Percentiles rank a stretch among this genome's conserved stretches.
phyloP scores from a whole-genome alignment of 2,888 invertebrate species.

The Drosophila anceps region DNA sequence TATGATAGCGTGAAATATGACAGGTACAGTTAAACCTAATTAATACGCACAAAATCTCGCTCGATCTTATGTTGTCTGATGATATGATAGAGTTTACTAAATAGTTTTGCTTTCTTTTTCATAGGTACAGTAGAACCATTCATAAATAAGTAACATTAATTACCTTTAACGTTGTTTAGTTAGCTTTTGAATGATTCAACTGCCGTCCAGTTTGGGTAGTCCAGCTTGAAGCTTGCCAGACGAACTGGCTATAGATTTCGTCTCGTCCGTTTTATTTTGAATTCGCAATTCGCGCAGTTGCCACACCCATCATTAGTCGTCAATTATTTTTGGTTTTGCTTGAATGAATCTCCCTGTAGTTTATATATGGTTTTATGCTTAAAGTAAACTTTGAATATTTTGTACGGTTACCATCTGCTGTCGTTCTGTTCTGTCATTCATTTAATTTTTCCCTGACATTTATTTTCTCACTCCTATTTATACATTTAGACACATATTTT shows the following conservation, averaged over 20 bases:
- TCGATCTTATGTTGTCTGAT: conserved; percentile 31
- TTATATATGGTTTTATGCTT: not conserved
- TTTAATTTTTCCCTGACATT: not conserved
- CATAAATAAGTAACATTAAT: not conserved
- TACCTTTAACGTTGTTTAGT: not conserved
- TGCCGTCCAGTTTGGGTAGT: not conserved
- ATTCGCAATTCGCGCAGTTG: conserved; percentile 4
- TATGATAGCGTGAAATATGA: conserved; percentile 42
- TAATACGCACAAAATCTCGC: conserved; percentile 17
- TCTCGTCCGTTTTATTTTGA: not conserved
- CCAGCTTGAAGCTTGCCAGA: not conserved
- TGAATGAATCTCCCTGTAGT: conserved; percentile 5
- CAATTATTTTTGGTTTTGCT: not conserved
- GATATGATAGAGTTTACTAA: conserved; percentile 60
- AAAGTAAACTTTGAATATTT: not conserved
- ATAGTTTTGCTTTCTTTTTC: conserved; percentile 13
- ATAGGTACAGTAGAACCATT: not conserved
- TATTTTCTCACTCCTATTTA: not conserved
- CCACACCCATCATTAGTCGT: conserved; percentile 1
- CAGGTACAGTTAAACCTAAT: conserved; percentile 60
- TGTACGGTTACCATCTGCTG: not conserved
- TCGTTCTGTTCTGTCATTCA: not conserved
- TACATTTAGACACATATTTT: not conserved
- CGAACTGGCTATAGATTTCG: not conserved
- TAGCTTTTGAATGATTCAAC: not conserved